Evolutionary conservation across 2,797 vertebrate genomes (phyloP).

Genomic region (Chloroceryle inda): DNA sequence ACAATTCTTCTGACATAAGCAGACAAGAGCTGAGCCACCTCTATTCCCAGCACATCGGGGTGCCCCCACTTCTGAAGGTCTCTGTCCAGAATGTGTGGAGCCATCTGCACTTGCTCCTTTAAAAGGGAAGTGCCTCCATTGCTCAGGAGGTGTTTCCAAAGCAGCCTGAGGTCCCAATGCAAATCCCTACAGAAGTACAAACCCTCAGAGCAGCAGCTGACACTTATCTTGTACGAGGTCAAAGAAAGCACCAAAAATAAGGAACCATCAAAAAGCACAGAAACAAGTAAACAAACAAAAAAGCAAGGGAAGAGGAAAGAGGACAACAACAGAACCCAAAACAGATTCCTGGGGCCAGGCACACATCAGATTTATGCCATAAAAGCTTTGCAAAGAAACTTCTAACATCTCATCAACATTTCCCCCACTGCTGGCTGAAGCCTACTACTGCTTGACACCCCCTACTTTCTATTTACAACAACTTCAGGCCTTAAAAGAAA

Average conservation of each 20-base stretch:
- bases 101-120: neutral
- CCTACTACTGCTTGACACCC: neutral
- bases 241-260: slow-evolving; percentile 13
- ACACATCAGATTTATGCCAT: neutral
- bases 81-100: neutral
- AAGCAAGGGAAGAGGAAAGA: neutral
- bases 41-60: neutral
- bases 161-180: neutral
- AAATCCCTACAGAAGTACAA: neutral
- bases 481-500: neutral
- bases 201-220: neutral
- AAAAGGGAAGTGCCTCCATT: neutral
- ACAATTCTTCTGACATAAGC: neutral
- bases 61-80: neutral
- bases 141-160: neutral
- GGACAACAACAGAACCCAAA: neutral
- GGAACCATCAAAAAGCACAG: neutral
- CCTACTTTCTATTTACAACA: neutral
- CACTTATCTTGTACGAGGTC: neutral
- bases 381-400: slow-evolving; percentile 15
- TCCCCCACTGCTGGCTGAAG: neutral
- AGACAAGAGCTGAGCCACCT: neutral
- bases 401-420: neutral
- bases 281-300: slow-evolving; percentile 35
- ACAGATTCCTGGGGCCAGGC: slow-evolving; percentile 12